Percentiles rank a stretch among this genome's conserved stretches.
These are phyloP conservation scores for Cydia amplana DNA, from an alignment of 1,140 invertebrate species.

Conservation along the genomic window DNA sequence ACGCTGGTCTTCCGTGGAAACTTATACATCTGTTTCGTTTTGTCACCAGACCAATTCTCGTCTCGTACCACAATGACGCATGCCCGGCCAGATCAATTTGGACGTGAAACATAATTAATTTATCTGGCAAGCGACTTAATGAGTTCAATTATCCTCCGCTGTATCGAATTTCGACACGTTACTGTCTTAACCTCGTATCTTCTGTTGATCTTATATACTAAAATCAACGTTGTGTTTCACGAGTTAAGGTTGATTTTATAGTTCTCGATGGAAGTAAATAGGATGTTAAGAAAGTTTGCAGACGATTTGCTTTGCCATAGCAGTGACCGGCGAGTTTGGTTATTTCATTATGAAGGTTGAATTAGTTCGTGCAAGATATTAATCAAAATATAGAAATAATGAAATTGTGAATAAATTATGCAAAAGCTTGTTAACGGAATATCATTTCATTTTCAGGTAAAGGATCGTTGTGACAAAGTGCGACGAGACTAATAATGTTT, in stretches of 20 bases:
- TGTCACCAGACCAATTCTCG: background rate
- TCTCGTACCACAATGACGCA: background rate
- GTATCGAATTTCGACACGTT: conserved; percentile 13
- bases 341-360: conserved; percentile 17
- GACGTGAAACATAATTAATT: conserved; percentile 23
- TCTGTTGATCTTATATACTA: background rate
- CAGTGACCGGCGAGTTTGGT: conserved; percentile 3
- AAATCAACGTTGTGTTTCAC: background rate
- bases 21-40: no score
- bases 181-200: background rate
- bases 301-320: background rate
- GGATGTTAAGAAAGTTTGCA: background rate
- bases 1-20: no score
- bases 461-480: no score
- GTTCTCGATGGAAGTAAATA: background rate
- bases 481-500: no score
- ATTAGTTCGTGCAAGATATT: background rate
- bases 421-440: no score
- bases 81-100: conserved; percentile 22
- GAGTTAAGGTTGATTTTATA: background rate
- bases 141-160: conserved; percentile 1
- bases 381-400: no score
- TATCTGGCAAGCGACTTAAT: conserved; percentile 30
- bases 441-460: no score
- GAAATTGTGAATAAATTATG: no score